These are phyloP conservation scores for Neolamprologus longior DNA, from an alignment of 2,113 vertebrate species.

Conservation along the genomic window DNA sequence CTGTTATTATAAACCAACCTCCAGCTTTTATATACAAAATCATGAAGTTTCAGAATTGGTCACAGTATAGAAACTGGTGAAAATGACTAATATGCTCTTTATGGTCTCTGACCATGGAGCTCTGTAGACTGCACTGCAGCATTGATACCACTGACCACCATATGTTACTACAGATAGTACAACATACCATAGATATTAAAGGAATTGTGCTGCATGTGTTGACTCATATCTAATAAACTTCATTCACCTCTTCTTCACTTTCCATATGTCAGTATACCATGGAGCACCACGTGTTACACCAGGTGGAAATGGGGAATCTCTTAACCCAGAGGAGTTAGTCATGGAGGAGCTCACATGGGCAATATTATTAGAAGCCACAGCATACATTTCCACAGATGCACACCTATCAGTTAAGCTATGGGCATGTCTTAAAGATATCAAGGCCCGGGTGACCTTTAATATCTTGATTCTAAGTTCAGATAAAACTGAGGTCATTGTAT, in stretches of 20 bases:
- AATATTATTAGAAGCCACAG: background rate
- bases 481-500: background rate
- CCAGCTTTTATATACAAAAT: background rate
- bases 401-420: background rate
- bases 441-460: background rate
- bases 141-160: background rate
- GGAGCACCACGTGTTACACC: background rate
- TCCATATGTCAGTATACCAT: background rate
- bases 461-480: background rate
- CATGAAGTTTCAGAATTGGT: accelerated
- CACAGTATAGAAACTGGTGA: background rate
- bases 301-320: background rate
- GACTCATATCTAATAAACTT: background rate
- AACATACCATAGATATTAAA: background rate
- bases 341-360: background rate
- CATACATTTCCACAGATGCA: background rate
- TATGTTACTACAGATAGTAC: background rate
- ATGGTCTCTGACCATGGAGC: background rate
- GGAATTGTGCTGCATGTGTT: background rate
- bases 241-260: background rate
- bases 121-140: background rate
- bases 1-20: background rate
- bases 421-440: background rate
- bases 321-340: background rate
- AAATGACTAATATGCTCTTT: background rate